Conservation (phyloP, 2,113 vertebrate genomes). For the Tautogolabrus adspersus region DNA sequence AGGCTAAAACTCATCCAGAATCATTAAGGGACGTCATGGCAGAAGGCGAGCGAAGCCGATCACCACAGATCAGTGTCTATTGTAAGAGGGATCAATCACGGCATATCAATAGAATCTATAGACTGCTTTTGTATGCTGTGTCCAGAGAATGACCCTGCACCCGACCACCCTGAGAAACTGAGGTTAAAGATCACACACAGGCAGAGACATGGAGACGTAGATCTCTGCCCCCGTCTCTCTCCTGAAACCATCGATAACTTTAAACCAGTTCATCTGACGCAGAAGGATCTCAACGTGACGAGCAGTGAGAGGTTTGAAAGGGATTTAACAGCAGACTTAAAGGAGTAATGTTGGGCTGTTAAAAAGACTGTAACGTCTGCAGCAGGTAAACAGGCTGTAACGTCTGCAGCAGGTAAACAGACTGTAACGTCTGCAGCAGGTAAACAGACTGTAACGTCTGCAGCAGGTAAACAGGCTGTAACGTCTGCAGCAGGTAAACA, state of each 20-base stretch:
- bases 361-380: no score
- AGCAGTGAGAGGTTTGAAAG: no score
- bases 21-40: conserved; percentile 8
- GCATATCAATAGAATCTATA: conserved; percentile 51
- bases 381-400: no score
- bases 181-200: conserved; percentile 41
- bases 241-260: background rate
- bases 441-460: no score
- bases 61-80: conserved; percentile 46
- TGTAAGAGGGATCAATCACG: conserved; percentile 54
- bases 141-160: conserved; percentile 60
- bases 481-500: no score
- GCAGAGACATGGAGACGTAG: conserved; percentile 30
- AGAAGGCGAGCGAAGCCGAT: conserved; percentile 56
- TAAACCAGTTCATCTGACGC: background rate
- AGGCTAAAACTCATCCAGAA: background rate
- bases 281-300: no score
- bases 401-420: no score
- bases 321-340: no score
- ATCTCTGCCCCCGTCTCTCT: conserved; percentile 29
- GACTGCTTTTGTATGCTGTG: conserved; percentile 50
- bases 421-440: no score
- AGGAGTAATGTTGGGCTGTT: no score
- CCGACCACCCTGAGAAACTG: conserved; percentile 49
- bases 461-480: no score